Percentiles rank a stretch among this genome's conserved stretches.
phyloP scores from a whole-genome alignment of 2,113 vertebrate genomes.

The Struthidea cinerea region DNA sequence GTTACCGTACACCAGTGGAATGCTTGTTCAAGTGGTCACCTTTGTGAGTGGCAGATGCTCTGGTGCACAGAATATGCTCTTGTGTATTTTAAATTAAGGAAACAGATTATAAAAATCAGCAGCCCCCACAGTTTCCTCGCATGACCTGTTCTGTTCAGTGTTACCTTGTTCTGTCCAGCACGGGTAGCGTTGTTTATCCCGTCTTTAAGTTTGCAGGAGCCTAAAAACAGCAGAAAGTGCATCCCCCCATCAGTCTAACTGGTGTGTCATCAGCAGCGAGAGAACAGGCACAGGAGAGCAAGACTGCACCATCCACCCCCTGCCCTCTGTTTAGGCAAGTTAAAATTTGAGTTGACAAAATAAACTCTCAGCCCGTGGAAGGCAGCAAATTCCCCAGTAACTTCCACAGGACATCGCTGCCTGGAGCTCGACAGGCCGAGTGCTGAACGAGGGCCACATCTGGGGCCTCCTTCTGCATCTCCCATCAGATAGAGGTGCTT shows the following conservation, averaged over 20 bases:
- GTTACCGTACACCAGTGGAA: background rate
- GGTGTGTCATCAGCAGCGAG: background rate
- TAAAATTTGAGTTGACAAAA: background rate
- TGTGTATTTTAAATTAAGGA: background rate
- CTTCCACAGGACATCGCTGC: fast-evolving
- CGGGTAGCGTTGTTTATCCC: background rate
- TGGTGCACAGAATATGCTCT: background rate
- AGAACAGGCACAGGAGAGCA: background rate
- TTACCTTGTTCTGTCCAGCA: background rate
- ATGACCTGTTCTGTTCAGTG: background rate
- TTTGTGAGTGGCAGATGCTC: background rate
- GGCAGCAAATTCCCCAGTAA: background rate
- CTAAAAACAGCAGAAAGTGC: slow-evolving; percentile 8
- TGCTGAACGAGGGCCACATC: background rate
- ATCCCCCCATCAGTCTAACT: background rate
- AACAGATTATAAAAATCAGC: background rate
- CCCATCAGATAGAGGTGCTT: background rate
- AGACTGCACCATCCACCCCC: background rate
- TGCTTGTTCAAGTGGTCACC: background rate
- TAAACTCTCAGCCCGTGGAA: background rate
- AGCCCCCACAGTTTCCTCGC: background rate
- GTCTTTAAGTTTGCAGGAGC: background rate
- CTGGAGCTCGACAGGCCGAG: fast-evolving
- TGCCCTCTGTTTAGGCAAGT: background rate
- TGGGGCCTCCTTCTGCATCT: background rate